Evolutionary conservation across 2,113 vertebrate species (phyloP), one percentile per base, ranked within the genome.

Genomic region (Rhipidura dahli): DNA sequence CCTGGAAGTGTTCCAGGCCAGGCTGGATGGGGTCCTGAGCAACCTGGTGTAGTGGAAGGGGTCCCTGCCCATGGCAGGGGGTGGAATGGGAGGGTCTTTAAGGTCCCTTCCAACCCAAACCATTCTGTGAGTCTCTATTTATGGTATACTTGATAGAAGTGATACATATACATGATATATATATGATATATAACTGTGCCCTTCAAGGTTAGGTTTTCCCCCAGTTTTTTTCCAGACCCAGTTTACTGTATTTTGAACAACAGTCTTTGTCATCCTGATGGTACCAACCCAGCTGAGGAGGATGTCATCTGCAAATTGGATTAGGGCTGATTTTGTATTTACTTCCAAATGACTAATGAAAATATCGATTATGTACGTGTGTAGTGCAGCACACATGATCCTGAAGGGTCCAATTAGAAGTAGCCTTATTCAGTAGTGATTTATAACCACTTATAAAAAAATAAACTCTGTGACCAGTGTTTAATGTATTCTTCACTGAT

Each of bases 281-380:
- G 56, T 35, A 44, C 33, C 39, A 23, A n/a, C 44, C n/a, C 14
- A 0, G 56, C 76, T 35, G 63, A 82, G 18, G 50, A 3, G 2
- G 24, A 26, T 57, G 69, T 26, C 45, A 60, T 69, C 42, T 40
- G 50, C 72, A 91, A 89, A 93, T 47, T 77, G 54, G 40, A 26
- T 91, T 87, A 77, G 77, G 69, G 88, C 59, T 61, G 94, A 78
- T 87, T 93, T 66, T 53, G 39, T 89, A 57, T 94, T 87, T 93
- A 31, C 64, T 93, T 94, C 82, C 47, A 77, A 81, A 78, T 91
- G 87, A 57, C 54, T 91, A 61, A 93, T 70, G 90, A 84, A 84
- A 82, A 70, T 94, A 91, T 65, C 51, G 92, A 83, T 91, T 66
- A 22, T 0, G 1, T 79, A 30, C 6, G 11, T 16, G 35, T 77